Conservation (phyloP, 2,797 vertebrate genomes). For the Perodicticus potto region DNA sequence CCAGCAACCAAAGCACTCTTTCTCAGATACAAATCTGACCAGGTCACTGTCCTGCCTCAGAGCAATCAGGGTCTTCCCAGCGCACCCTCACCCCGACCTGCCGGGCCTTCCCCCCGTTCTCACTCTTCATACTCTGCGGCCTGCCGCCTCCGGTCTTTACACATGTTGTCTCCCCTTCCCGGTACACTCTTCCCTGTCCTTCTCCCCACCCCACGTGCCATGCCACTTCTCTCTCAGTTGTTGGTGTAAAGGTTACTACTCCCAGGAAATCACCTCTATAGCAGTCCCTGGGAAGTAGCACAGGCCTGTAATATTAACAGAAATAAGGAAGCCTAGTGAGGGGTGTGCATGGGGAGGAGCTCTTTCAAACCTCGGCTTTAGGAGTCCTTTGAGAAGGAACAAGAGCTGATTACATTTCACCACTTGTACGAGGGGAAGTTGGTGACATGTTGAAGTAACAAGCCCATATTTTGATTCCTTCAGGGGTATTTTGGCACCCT, state of each 20-base stretch:
- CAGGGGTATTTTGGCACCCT: background rate
- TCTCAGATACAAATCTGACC: background rate
- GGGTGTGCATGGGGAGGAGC: background rate
- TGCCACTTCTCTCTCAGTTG: background rate
- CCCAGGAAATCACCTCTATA: background rate
- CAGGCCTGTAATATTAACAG: background rate
- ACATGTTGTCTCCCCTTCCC: background rate
- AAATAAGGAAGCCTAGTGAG: slow-evolving; percentile 7
- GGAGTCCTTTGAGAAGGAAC: background rate
- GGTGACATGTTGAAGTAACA: background rate
- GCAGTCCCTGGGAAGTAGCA: background rate
- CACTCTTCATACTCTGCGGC: background rate
- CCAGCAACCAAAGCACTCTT: background rate
- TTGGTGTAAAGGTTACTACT: background rate
- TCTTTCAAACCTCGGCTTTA: background rate
- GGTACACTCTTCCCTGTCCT: background rate
- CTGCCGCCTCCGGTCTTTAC: background rate
- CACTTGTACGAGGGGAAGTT: background rate
- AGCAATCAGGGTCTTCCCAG: background rate
- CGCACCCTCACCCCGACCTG: background rate
- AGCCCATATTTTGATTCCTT: background rate
- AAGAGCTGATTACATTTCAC: background rate
- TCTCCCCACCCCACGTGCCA: background rate
- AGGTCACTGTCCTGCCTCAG: background rate
- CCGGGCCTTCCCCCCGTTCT: background rate